Percentiles rank a stretch among this genome's conserved stretches.
Evolutionary conservation across 1,140 invertebrate species (phyloP).

Genomic region (Lysiphlebus fabarum): DNA sequence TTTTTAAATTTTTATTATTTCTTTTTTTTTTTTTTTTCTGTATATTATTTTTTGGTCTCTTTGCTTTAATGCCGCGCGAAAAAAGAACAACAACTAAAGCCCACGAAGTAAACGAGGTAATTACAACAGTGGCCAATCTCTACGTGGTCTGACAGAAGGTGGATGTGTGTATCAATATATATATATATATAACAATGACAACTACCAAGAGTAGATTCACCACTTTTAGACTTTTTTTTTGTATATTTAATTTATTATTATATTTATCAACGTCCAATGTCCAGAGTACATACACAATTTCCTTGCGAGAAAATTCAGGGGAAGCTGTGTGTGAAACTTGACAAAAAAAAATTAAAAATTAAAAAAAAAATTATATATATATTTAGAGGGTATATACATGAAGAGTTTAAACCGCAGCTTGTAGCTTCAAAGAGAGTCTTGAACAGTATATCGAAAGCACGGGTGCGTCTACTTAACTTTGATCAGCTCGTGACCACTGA

Average conservation of each 20-base stretch:
- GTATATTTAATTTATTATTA: too few species aligned
- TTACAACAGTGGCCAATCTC: conserved; percentile 35
- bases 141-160: conserved; percentile 25
- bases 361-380: too few species aligned
- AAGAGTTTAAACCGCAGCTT: conserved; percentile 47
- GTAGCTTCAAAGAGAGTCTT: conserved; percentile 46
- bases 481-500: conserved; percentile 51
- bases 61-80: conserved; percentile 1
- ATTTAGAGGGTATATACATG: conserved; percentile 37
- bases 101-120: conserved; percentile 36
- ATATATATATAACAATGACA: too few species aligned
- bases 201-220: too few species aligned
- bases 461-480: conserved; percentile 54
- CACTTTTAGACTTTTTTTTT: too few species aligned
- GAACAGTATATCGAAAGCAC: conserved; percentile 34
- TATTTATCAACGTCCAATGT: too few species aligned
- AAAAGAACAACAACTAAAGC: conserved; percentile 11
- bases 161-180: too few species aligned
- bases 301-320: too few species aligned
- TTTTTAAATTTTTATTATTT: neutral
- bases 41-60: conserved; percentile 5
- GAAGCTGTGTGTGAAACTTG: too few species aligned
- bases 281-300: too few species aligned
- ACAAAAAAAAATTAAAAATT: too few species aligned
- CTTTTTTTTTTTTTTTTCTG: too few species aligned